Evolutionary conservation across 2,113 vertebrate species (phyloP).

Genomic region (Falco punctatus): DNA sequence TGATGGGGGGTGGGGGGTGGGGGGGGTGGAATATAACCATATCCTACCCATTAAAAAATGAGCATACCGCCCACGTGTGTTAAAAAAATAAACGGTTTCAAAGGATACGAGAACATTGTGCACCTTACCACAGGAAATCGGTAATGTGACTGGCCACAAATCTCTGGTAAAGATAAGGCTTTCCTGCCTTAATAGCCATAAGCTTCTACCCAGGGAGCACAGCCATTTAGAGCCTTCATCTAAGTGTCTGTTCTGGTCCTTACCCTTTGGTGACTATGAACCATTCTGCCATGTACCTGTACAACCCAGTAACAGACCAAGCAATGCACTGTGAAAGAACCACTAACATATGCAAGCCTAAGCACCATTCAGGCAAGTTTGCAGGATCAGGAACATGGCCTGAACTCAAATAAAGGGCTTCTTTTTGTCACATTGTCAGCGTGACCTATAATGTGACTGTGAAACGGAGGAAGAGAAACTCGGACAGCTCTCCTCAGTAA

Average conservation of each 20-base stretch:
- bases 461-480: background rate
- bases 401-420: background rate
- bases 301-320: background rate
- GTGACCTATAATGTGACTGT: background rate
- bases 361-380: background rate
- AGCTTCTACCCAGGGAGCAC: background rate
- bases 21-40: too few species aligned
- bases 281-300: background rate
- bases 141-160: background rate
- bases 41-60: background rate
- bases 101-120: background rate
- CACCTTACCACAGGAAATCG: background rate
- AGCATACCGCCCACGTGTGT: rapidly evolving
- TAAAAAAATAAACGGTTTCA: background rate
- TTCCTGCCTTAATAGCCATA: background rate
- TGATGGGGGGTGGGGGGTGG: background rate
- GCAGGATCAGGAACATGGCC: background rate
- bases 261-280: background rate
- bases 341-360: too few species aligned
- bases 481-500: background rate
- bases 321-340: background rate
- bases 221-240: background rate
- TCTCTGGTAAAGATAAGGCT: background rate
- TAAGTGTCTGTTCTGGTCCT: background rate
- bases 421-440: background rate